Percentiles rank a stretch among this genome's conserved stretches.
phyloP scores from a whole-genome alignment of 30 jellyfish, hydroid and myxozoan genomes.

The Rhopilema esculentum region DNA sequence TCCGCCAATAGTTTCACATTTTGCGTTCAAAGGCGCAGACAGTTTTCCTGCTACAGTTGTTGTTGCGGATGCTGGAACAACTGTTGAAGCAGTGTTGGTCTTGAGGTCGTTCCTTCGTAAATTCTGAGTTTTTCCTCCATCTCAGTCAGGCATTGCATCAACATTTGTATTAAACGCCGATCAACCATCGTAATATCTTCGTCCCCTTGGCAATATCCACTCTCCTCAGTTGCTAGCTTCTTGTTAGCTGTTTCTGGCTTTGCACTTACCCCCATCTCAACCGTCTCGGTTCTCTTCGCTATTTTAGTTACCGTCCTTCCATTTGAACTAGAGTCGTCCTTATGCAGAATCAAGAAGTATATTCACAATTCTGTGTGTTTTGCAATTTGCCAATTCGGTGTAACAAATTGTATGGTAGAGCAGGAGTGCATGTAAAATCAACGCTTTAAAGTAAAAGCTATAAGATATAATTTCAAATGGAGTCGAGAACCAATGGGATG shows the following conservation, averaged over 20 bases:
- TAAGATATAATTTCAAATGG: no score
- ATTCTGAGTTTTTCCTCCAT: constrained; percentile 14
- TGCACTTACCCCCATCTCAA: constrained; percentile 11
- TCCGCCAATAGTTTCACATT: no score
- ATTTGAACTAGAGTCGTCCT: no score
- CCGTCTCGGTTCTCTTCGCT: neutral
- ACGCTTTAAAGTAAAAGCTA: no score
- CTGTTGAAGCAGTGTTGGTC: constrained; percentile 29
- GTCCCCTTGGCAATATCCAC: constrained; percentile 61
- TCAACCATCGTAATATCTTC: constrained; percentile 40
- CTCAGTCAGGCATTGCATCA: constrained; percentile 22
- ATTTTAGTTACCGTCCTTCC: no score
- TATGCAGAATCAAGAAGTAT: no score
- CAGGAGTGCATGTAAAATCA: no score
- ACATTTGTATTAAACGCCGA: constrained; percentile 14
- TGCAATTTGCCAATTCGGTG: no score
- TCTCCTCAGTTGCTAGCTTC: constrained; percentile 19
- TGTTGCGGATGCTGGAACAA: constrained; percentile 12
- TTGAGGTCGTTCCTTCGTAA: constrained; percentile 25
- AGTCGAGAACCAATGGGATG: no score
- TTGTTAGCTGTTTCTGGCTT: constrained; percentile 40
- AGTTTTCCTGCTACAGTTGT: neutral
- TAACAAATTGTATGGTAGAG: no score
- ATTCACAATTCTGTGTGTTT: no score
- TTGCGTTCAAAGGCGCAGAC: no score